Conservation (phyloP, 2,113 vertebrate genomes). For the Axis porcinus region DNA sequence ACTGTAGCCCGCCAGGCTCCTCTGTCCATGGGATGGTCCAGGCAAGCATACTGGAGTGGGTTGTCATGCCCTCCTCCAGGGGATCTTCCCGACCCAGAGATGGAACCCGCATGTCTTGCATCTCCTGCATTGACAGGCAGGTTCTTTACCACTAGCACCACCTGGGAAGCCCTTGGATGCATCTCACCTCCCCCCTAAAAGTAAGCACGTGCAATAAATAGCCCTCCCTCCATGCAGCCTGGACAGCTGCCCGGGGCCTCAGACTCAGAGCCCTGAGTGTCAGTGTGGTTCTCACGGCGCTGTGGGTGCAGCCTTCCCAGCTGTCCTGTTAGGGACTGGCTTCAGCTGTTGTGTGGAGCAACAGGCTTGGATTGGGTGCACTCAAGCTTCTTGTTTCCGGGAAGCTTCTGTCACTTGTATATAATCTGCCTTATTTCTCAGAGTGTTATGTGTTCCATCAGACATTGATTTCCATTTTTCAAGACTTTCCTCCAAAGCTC, state of each 20-base stretch:
- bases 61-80: neutral
- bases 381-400: neutral
- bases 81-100: neutral
- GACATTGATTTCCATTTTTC: slow-evolving; percentile 21
- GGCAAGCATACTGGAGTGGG: neutral
- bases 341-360: neutral
- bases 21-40: neutral
- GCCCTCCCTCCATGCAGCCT: neutral
- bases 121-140: neutral
- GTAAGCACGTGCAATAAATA: neutral
- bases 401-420: neutral
- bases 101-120: neutral
- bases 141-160: accelerated
- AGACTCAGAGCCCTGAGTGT: neutral
- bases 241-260: accelerated
- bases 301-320: neutral
- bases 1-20: neutral
- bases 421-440: neutral
- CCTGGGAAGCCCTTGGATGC: neutral
- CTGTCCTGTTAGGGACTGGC: neutral
- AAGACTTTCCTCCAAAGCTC: neutral
- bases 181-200: neutral
- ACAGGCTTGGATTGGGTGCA: neutral
- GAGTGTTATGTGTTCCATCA: neutral
- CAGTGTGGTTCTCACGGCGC: accelerated